Evolutionary conservation across 2,113 vertebrate genomes (phyloP).

Genomic region (Motacilla alba): DNA sequence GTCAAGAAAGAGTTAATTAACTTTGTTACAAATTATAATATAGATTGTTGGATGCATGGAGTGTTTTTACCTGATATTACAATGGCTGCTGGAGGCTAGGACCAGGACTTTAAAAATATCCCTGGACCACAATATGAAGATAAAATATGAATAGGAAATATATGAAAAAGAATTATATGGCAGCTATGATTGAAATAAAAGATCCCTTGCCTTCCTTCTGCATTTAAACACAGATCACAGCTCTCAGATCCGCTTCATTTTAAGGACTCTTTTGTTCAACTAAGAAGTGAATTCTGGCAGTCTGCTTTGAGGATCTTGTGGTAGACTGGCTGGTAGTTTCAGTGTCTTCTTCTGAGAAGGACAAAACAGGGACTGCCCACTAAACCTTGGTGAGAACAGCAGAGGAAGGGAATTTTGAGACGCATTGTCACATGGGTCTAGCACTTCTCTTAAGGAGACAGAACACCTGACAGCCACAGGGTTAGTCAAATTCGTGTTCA

Average conservation of each 20-base stretch:
- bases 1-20: background rate
- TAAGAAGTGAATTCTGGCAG: background rate
- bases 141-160: background rate
- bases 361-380: background rate
- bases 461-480: background rate
- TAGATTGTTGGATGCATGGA: rapidly evolving
- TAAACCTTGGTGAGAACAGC: background rate
- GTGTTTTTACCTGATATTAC: background rate
- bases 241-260: background rate
- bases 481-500: background rate
- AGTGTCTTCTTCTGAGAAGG: background rate
- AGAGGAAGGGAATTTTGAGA: background rate
- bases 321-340: background rate
- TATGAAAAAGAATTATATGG: background rate
- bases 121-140: rapidly evolving
- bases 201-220: background rate
- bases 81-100: background rate
- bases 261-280: background rate
- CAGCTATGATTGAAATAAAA: background rate
- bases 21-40: background rate
- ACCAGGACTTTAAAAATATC: background rate
- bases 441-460: background rate
- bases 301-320: background rate
- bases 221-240: background rate
- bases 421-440: rapidly evolving